Percentiles rank a stretch among this genome's conserved stretches.
Conservation (phyloP, 2,888 invertebrate genomes). For the Phaonia tiefii region DNA sequence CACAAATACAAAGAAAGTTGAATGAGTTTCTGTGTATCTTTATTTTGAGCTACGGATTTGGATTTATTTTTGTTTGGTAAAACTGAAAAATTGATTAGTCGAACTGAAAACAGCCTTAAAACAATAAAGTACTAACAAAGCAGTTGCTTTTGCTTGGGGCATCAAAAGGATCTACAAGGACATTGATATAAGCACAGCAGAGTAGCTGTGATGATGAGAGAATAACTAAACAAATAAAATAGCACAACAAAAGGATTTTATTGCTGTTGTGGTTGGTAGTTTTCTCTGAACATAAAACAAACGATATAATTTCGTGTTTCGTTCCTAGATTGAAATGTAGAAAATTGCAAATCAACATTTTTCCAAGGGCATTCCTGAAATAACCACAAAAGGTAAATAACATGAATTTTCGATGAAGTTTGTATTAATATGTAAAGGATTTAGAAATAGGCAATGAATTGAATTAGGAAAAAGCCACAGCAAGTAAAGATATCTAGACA, state of each 20-base stretch:
- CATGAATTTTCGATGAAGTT: no score
- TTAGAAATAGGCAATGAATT: no score
- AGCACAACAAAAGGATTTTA: not conserved
- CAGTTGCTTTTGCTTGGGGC: no score
- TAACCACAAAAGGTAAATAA: no score
- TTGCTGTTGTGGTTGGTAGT: not conserved
- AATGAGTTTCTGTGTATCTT: not conserved
- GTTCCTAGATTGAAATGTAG: no score
- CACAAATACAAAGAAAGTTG: slow-evolving; percentile 26
- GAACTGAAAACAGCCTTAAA: slow-evolving; percentile 11
- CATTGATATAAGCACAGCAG: slow-evolving; percentile 1
- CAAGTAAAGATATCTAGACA: no score
- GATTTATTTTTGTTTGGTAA: slow-evolving; percentile 23
- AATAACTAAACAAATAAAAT: slow-evolving; percentile 23
- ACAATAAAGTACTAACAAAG: not conserved
- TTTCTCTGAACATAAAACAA: no score
- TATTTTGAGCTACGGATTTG: not conserved
- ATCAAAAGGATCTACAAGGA: not conserved
- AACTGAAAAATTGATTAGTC: slow-evolving; percentile 28
- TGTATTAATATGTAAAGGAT: no score
- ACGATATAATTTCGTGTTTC: no score
- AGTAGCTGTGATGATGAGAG: not conserved
- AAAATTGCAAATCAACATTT: no score
- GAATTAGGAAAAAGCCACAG: no score
- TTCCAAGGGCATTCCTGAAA: no score